phyloP scores from a whole-genome alignment of 2,113 vertebrate species.

The Hylia prasina region DNA sequence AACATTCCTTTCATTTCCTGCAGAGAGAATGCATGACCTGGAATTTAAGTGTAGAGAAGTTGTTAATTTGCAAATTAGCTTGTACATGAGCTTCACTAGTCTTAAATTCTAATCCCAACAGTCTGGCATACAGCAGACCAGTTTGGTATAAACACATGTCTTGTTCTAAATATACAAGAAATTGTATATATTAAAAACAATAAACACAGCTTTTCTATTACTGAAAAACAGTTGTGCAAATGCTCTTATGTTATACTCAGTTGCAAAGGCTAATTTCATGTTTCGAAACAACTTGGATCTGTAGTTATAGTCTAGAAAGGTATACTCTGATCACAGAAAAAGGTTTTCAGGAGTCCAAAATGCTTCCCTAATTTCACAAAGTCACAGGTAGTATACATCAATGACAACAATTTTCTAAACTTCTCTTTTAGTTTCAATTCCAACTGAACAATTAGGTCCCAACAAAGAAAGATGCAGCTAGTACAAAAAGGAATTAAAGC shows the following conservation, averaged over 20 bases:
- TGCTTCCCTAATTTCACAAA: background rate
- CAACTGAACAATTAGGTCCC: background rate
- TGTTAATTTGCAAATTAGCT: slow-evolving; percentile 21
- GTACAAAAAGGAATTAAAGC: background rate
- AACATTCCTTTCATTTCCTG: background rate
- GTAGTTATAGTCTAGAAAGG: background rate
- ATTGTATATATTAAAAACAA: background rate
- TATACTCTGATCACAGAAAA: background rate
- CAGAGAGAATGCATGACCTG: background rate
- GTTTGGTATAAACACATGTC: background rate
- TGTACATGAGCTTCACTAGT: slow-evolving; percentile 15
- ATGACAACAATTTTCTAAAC: background rate
- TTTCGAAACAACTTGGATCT: background rate
- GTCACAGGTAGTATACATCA: background rate
- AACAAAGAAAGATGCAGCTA: background rate
- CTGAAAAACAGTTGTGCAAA: background rate
- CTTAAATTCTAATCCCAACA: slow-evolving; percentile 28
- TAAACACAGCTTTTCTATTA: background rate
- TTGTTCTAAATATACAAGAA: background rate
- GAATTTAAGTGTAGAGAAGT: background rate
- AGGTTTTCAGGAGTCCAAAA: background rate
- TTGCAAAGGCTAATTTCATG: background rate
- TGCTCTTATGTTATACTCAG: background rate
- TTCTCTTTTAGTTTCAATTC: background rate
- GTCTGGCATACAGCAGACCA: background rate